Evolutionary conservation across 35 echinoderm and acorn worm species (phyloP).

Genomic region (Amphiura filiformis): DNA sequence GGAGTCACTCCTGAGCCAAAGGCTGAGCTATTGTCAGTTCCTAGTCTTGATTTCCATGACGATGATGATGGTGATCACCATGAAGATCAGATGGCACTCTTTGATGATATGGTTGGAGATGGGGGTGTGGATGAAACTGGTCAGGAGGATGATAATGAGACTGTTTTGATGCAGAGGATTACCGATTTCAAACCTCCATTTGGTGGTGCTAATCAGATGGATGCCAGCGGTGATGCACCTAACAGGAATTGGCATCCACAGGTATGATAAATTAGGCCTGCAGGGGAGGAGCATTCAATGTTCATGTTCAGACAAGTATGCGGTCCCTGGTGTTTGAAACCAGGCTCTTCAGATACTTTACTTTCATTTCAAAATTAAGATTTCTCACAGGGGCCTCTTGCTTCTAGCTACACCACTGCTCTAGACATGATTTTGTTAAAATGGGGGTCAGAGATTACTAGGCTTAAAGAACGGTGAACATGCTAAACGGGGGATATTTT

Average conservation of each 20-base stretch:
- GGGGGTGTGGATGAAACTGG: neutral
- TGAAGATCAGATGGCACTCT: neutral
- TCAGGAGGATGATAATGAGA: constrained; percentile 41
- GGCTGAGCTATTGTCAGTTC: neutral
- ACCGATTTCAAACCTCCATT: constrained; percentile 32
- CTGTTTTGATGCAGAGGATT: constrained; percentile 55
- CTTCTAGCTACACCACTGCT: no score
- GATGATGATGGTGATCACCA: neutral
- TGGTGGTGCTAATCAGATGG: neutral
- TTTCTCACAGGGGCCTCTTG: no score
- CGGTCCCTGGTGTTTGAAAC: no score
- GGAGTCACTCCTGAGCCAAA: neutral
- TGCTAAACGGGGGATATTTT: no score
- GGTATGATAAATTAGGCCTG: no score
- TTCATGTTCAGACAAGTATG: no score
- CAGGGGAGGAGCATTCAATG: no score
- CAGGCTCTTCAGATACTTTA: no score
- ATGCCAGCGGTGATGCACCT: neutral
- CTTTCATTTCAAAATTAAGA: no score
- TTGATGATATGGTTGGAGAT: neutral
- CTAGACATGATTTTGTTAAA: no score
- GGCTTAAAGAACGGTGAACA: no score
- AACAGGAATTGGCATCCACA: neutral
- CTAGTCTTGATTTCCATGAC: neutral
- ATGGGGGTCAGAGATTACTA: no score